These are phyloP conservation scores for Brachionus manjavacas DNA, from an alignment of 1,140 invertebrate genomes.

Conservation along the genomic window DNA sequence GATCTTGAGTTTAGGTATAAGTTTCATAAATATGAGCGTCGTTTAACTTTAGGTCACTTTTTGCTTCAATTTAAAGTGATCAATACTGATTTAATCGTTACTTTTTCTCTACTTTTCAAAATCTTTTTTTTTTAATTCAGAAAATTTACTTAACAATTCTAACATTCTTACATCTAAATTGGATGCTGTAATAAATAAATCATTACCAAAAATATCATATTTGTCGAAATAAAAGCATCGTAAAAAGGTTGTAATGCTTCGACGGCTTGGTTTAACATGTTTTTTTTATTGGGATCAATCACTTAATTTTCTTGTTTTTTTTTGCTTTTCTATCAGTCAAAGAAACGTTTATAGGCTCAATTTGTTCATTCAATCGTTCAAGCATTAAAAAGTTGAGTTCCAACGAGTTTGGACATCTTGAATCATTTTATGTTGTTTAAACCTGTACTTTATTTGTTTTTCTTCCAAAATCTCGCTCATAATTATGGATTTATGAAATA, in stretches of 20 bases:
- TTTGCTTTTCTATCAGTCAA: not conserved
- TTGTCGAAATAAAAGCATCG: not conserved
- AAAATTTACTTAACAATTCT: not conserved
- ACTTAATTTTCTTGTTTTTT: not conserved
- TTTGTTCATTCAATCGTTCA: too few relatives aligned
- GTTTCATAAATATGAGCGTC: not conserved
- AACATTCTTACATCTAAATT: not conserved
- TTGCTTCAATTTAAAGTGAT: not conserved
- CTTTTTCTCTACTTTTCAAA: not conserved
- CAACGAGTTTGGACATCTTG: too few relatives aligned
- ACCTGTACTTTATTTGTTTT: too few relatives aligned
- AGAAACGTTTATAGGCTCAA: too few relatives aligned
- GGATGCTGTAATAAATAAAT: not conserved
- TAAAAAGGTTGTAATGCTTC: not conserved
- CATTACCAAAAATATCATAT: not conserved
- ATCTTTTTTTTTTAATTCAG: not conserved
- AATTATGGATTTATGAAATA: too few relatives aligned
- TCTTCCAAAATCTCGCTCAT: too few relatives aligned
- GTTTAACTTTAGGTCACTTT: not conserved
- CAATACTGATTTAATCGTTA: not conserved
- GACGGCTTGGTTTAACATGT: not conserved
- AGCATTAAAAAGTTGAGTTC: too few relatives aligned
- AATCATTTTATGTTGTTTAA: too few relatives aligned
- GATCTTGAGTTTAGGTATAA: not conserved
- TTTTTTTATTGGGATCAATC: not conserved